Evolutionary conservation across 2,113 vertebrate species (phyloP).

Genomic region (Macrotus californicus): DNA sequence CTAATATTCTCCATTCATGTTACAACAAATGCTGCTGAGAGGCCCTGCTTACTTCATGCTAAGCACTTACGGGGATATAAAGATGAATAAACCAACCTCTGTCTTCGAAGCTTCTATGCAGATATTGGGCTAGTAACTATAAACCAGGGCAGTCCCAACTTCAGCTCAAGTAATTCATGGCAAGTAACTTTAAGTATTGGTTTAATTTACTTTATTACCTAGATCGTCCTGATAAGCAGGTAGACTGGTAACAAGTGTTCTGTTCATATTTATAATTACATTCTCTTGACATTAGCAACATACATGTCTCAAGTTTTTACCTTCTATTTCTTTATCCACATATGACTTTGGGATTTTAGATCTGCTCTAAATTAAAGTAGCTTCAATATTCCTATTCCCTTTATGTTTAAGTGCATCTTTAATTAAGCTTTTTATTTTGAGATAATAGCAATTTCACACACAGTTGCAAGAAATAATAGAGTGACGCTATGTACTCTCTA

Average conservation of each 20-base stretch:
- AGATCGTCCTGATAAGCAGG: neutral
- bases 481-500: neutral
- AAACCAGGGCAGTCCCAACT: neutral
- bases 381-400: slow-evolving; percentile 5
- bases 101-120: neutral
- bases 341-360: neutral
- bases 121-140: neutral
- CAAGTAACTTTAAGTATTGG: slow-evolving; percentile 21
- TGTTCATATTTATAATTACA: neutral
- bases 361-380: slow-evolving; percentile 20
- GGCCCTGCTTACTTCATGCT: neutral
- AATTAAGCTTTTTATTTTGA: slow-evolving; percentile 38
- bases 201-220: slow-evolving; percentile 26
- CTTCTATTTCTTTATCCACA: neutral
- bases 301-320: slow-evolving; percentile 5
- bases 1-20: neutral
- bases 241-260: neutral
- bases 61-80: neutral
- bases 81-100: neutral
- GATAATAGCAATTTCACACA: neutral
- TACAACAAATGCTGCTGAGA: neutral
- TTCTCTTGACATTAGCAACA: neutral
- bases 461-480: slow-evolving; percentile 12
- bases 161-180: neutral
- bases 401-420: neutral